Conservation (phyloP, 2,113 vertebrate species). For the Anguilla rostrata region DNA sequence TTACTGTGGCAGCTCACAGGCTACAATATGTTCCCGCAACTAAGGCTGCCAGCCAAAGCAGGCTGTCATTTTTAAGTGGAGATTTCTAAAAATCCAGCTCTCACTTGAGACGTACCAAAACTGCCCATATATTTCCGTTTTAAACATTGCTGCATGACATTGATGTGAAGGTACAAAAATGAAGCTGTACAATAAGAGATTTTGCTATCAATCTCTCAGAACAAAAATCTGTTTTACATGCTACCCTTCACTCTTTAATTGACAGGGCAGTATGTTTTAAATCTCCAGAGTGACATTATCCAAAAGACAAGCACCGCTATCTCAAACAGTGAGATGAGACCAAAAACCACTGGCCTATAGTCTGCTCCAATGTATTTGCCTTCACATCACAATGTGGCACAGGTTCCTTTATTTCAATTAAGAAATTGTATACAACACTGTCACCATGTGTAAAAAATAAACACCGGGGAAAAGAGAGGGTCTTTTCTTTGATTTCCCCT, state of each 20-base stretch:
- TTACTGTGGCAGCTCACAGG: not conserved
- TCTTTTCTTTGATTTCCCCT: no score
- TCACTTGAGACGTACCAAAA: not conserved
- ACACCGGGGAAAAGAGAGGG: not conserved
- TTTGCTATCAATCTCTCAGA: not conserved
- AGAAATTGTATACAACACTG: not conserved
- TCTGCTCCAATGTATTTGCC: not conserved
- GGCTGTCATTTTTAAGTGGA: constrained; percentile 12
- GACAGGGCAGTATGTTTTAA: not conserved
- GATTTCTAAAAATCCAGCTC: not conserved
- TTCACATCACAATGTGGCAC: not conserved
- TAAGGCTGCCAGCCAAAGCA: not conserved
- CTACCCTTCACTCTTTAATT: not conserved
- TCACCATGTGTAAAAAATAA: not conserved
- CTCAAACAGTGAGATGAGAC: not conserved
- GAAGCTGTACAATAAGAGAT: not conserved
- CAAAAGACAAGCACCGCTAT: not conserved
- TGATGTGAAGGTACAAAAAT: not conserved
- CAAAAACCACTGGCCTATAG: not conserved
- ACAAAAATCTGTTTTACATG: not conserved
- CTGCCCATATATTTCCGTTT: not conserved
- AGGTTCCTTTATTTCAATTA: not conserved
- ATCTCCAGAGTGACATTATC: not conserved
- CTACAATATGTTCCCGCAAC: not conserved
- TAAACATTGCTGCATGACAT: not conserved